Conservation (phyloP, 2,797 vertebrate species). For the Carapus acus region DNA sequence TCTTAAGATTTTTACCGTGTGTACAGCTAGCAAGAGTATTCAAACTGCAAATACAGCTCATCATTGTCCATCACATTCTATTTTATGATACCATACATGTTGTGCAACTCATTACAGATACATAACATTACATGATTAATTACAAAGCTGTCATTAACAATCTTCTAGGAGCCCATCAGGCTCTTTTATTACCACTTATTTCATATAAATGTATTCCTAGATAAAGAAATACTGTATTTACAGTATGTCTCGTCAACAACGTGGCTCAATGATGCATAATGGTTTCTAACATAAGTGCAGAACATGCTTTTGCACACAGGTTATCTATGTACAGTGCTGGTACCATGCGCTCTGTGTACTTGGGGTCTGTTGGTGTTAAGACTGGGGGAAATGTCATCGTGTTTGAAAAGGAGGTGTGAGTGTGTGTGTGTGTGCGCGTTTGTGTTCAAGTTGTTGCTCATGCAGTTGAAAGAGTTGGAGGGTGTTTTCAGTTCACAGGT, state of each 20-base stretch:
- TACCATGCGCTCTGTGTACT: conserved; percentile 54
- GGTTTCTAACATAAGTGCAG: conserved; percentile 46
- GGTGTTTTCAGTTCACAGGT: conserved; percentile 29
- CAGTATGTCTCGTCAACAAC: conserved; percentile 38
- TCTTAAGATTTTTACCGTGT: conserved; percentile 38
- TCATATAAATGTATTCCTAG: conserved; percentile 43
- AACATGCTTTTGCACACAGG: conserved; percentile 58
- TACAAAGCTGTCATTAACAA: conserved; percentile 56
- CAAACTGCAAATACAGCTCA: conserved; percentile 45
- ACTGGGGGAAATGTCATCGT: conserved; percentile 18
- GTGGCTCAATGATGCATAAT: conserved; percentile 64
- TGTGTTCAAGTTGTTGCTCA: conserved; percentile 15
- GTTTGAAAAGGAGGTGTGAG: conserved; percentile 33
- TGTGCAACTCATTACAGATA: conserved; percentile 32
- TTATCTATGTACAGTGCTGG: conserved; percentile 63
- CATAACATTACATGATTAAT: conserved; percentile 34
- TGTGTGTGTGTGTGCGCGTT: too few relatives aligned
- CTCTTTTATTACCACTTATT: conserved; percentile 19
- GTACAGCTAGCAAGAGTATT: conserved; percentile 43
- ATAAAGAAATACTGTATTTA: conserved; percentile 40
- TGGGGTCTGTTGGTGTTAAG: conserved; percentile 24
- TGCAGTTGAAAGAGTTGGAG: conserved; percentile 12
- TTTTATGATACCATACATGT: conserved; percentile 32
- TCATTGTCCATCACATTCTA: conserved; percentile 47
- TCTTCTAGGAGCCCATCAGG: conserved; percentile 26